These are phyloP conservation scores for Zoanthus sansibaricus DNA, from an alignment of 92 coral and sea anemone species.

Conservation along the genomic window DNA sequence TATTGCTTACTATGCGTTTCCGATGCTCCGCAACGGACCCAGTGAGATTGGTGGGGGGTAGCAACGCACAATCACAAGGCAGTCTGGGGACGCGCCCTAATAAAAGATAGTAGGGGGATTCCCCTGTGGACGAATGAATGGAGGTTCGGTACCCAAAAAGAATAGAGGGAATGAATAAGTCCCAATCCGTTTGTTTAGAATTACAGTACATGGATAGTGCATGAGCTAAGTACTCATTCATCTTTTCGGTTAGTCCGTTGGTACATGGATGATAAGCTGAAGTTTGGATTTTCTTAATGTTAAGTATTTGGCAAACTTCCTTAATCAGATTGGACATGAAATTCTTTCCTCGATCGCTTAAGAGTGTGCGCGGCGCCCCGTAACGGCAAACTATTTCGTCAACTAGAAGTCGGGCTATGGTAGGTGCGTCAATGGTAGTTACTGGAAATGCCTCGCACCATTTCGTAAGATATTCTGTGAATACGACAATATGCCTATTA, in stretches of 20 bases:
- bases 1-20: conserved; percentile 55
- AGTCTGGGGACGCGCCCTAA: background rate
- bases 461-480: conserved; percentile 56
- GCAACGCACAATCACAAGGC: conserved; percentile 13
- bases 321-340: conserved; percentile 14
- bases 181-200: conserved; percentile 43
- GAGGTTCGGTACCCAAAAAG: conserved; percentile 49
- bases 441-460: conserved; percentile 63
- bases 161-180: conserved; percentile 17
- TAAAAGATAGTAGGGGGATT: conserved; percentile 16
- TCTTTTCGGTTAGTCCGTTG: conserved; percentile 13
- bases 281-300: conserved; percentile 25
- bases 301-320: conserved; percentile 21
- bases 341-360: conserved; percentile 47
- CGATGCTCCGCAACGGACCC: conserved; percentile 66
- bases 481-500: conserved; percentile 62
- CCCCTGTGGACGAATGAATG: conserved; percentile 7
- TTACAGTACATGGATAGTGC: conserved; percentile 43
- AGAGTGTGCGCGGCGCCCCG: conserved; percentile 56
- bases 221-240: conserved; percentile 22
- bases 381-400: background rate
- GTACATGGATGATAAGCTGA: conserved; percentile 21
- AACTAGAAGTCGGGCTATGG: conserved; percentile 26
- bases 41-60: conserved; percentile 10
- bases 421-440: conserved; percentile 37